Percentiles rank a stretch among this genome's conserved stretches.
These are phyloP conservation scores for Vipera latastei DNA, from an alignment of 2,797 vertebrate species.

Conservation along the genomic window DNA sequence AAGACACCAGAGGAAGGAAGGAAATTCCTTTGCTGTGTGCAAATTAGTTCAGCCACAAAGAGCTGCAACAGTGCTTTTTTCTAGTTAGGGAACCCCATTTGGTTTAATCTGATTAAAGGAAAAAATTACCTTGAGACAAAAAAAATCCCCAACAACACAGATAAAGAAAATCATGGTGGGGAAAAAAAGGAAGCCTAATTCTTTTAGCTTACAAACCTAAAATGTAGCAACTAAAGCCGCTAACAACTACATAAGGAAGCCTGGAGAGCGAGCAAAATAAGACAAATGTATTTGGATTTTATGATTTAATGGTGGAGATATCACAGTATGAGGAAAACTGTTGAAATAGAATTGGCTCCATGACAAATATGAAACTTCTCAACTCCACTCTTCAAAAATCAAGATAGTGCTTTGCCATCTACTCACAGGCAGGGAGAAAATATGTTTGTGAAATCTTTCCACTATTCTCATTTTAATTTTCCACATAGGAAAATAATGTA, in stretches of 20 bases:
- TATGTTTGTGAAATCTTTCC: neutral
- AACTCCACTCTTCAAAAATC: neutral
- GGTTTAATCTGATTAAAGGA: conserved; percentile 62
- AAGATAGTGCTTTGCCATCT: conserved; percentile 19
- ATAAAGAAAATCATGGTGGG: conserved; percentile 19
- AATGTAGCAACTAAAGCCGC: conserved; percentile 23
- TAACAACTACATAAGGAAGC: neutral
- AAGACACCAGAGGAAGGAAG: conserved; percentile 59
- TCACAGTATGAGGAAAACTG: neutral
- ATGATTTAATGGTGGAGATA: conserved; percentile 4
- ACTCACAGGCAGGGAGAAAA: neutral
- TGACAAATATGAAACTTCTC: neutral
- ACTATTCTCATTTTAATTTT: conserved; percentile 29
- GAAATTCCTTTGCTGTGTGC: conserved; percentile 51
- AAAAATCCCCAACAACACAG: conserved; percentile 55
- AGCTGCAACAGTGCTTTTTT: conserved; percentile 48
- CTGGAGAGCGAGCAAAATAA: neutral
- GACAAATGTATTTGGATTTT: conserved; percentile 21
- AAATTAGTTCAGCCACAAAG: conserved; percentile 65
- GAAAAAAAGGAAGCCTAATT: conserved; percentile 28
- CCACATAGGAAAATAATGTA: neutral
- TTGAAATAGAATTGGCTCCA: conserved; percentile 2
- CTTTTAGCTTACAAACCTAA: conserved; percentile 41
- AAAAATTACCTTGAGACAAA: conserved; percentile 63
- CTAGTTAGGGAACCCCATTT: conserved; percentile 54